Conservation (phyloP, 2,797 vertebrate species). For the Oryzias sinensis region DNA sequence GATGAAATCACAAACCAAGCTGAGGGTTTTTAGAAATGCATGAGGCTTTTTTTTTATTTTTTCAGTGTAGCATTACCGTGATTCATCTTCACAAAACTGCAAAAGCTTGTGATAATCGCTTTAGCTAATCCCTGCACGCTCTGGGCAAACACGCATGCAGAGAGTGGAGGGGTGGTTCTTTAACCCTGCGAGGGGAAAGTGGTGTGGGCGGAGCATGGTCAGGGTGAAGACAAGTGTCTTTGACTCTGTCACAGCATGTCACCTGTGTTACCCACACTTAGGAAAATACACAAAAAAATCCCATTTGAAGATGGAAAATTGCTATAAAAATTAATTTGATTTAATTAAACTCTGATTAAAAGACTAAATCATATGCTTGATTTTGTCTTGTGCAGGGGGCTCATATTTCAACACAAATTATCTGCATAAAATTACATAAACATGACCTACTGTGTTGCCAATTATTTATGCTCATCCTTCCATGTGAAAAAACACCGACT, state of each 20-base stretch:
- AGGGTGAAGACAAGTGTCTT: conserved; percentile 10
- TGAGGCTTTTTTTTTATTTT: conserved; percentile 38
- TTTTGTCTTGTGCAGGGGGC: background rate
- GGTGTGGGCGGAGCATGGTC: conserved; percentile 45
- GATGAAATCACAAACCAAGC: conserved; percentile 63
- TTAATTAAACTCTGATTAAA: conserved; percentile 1
- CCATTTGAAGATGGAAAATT: too few species aligned
- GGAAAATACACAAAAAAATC: too few species aligned
- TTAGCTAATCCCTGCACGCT: conserved; percentile 77
- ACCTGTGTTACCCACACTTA: conserved; percentile 4
- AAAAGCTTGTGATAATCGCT: conserved; percentile 81
- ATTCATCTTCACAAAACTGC: conserved; percentile 78
- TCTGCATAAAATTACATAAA: too few species aligned
- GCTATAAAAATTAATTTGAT: background rate
- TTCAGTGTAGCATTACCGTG: conserved; percentile 70
- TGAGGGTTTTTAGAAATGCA: conserved; percentile 64
- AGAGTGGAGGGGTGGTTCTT: conserved; percentile 64
- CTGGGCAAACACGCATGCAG: conserved; percentile 66
- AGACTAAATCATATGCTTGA: background rate
- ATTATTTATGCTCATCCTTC: too few species aligned
- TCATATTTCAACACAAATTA: too few species aligned
- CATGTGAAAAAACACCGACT: too few species aligned
- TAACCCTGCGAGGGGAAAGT: conserved; percentile 36
- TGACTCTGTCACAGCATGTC: conserved; percentile 15
- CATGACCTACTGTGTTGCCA: too few species aligned